These are phyloP conservation scores for Dipodomys ordii DNA, from an alignment of 2,113 vertebrate genomes.

Conservation along the genomic window DNA sequence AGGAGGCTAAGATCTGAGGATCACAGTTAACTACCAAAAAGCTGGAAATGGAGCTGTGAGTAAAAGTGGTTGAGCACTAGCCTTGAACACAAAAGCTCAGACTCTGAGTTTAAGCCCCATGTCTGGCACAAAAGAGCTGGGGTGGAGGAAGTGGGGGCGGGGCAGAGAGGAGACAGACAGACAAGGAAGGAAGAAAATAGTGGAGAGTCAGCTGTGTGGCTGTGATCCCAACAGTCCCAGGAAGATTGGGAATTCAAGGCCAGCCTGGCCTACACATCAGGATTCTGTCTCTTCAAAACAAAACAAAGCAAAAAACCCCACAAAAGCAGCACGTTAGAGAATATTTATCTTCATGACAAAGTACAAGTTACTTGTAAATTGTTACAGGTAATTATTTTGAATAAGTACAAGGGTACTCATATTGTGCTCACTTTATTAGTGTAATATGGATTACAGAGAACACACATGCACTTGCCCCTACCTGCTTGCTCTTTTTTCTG, in stretches of 20 bases:
- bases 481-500: not conserved
- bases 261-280: not conserved
- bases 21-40: too few species aligned
- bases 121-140: too few species aligned
- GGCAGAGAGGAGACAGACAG: too few species aligned
- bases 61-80: too few species aligned
- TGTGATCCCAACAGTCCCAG: not conserved
- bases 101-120: too few species aligned
- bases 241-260: not conserved
- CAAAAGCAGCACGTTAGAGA: not conserved
- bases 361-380: not conserved
- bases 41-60: too few species aligned
- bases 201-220: not conserved
- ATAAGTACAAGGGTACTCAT: not conserved
- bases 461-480: not conserved
- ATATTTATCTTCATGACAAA: not conserved
- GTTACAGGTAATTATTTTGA: not conserved
- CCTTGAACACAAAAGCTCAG: too few species aligned
- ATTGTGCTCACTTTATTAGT: not conserved
- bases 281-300: not conserved
- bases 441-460: not conserved
- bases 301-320: not conserved
- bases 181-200: not conserved
- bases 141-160: too few species aligned
- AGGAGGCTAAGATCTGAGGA: too few species aligned